These are phyloP conservation scores for Semicossyphus pulcher DNA, from an alignment of 2,113 vertebrate genomes.

Conservation along the genomic window DNA sequence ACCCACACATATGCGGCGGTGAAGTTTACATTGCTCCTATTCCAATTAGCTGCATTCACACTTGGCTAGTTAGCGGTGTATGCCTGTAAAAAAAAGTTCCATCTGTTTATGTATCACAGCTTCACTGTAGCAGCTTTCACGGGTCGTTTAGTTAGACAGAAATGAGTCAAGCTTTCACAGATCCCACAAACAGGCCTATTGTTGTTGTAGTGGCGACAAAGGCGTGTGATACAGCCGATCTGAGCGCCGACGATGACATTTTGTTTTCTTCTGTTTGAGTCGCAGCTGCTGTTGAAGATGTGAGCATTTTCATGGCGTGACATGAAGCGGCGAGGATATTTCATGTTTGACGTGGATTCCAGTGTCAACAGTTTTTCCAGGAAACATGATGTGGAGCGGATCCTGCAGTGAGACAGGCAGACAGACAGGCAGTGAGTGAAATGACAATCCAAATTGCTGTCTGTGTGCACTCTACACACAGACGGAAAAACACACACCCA, in stretches of 20 bases:
- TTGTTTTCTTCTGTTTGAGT: slow-evolving; percentile 1
- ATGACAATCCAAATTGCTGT: background rate
- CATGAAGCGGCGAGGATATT: slow-evolving; percentile 26
- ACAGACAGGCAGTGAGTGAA: background rate
- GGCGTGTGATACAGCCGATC: slow-evolving; percentile 20
- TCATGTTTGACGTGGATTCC: slow-evolving; percentile 58
- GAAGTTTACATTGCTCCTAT: slow-evolving; percentile 35
- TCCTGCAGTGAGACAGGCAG: slow-evolving; percentile 37
- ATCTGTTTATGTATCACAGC: slow-evolving; percentile 59
- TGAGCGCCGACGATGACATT: slow-evolving; percentile 26
- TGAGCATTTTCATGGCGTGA: slow-evolving; percentile 8
- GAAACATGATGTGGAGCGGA: slow-evolving; percentile 42
- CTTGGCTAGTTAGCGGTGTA: slow-evolving; percentile 46
- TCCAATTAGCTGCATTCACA: slow-evolving; percentile 70
- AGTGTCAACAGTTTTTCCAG: slow-evolving; percentile 33
- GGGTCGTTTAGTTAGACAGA: slow-evolving; percentile 53
- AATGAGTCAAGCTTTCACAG: slow-evolving; percentile 34
- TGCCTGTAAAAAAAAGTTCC: slow-evolving; percentile 52
- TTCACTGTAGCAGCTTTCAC: slow-evolving; percentile 47
- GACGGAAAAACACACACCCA: background rate
- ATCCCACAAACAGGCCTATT: slow-evolving; percentile 34
- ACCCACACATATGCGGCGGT: slow-evolving; percentile 18
- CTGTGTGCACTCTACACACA: background rate
- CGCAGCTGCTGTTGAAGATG: slow-evolving; percentile 15
- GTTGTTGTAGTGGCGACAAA: slow-evolving; percentile 18